Evolutionary conservation across 1,140 invertebrate genomes (phyloP).

Genomic region (Trachymyrmex cornetzi): DNA sequence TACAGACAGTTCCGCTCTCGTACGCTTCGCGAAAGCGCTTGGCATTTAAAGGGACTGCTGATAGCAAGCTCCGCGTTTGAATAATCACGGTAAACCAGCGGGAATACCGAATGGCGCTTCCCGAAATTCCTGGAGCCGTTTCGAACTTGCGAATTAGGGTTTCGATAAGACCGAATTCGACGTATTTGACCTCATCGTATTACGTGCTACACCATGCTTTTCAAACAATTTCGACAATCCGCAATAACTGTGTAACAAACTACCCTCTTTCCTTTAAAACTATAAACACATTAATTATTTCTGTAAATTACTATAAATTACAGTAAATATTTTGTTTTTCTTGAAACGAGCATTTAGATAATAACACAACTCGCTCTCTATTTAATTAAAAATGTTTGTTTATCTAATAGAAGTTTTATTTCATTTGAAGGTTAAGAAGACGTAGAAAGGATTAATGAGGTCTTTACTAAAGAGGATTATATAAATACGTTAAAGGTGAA

Average conservation of each 20-base stretch:
- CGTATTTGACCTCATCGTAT: conserved; percentile 24
- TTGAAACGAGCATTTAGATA: neutral
- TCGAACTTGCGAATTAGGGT: conserved; percentile 41
- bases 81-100: conserved; percentile 61
- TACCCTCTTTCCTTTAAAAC: neutral
- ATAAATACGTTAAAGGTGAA: neutral
- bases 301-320: neutral
- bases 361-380: neutral
- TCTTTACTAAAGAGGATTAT: neutral
- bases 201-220: neutral
- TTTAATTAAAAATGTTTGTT: neutral
- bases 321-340: neutral
- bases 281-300: neutral
- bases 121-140: conserved; percentile 43
- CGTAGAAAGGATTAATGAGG: neutral
- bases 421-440: neutral
- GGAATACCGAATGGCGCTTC: conserved; percentile 50
- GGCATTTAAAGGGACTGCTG: conserved; percentile 60
- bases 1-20: conserved; percentile 57
- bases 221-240: conserved; percentile 26
- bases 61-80: conserved; percentile 56
- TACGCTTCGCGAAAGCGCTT: conserved; percentile 46
- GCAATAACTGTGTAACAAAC: neutral
- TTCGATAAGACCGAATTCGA: conserved; percentile 45
- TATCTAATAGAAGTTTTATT: neutral